Percentiles rank a stretch among this genome's conserved stretches.
These are phyloP conservation scores for Hanleya hanleyi DNA, from an alignment of 2,888 invertebrate species.

Conservation along the genomic window DNA sequence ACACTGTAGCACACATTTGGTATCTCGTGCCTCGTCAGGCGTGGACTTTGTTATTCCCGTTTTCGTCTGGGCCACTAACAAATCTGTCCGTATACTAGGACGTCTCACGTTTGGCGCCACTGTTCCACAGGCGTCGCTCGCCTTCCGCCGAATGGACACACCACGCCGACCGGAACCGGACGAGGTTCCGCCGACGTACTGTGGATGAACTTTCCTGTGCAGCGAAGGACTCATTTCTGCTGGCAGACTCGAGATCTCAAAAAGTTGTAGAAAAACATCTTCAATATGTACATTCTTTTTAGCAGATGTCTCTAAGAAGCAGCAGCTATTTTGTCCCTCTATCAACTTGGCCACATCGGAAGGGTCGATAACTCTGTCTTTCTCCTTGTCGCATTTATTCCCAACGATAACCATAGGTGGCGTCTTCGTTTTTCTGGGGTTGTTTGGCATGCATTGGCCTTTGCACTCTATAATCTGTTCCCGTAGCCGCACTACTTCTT, in stretches of 20 bases:
- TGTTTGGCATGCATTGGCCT: slow-evolving; percentile 73
- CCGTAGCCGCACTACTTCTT: slow-evolving; percentile 65
- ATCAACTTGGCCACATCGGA: slow-evolving; percentile 87
- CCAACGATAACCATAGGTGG: slow-evolving; percentile 92
- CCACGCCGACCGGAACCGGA: slow-evolving; percentile 66
- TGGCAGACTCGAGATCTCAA: slow-evolving; percentile 87
- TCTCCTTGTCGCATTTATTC: slow-evolving; percentile 89
- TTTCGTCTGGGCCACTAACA: slow-evolving; percentile 87
- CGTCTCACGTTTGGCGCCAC: slow-evolving; percentile 90
- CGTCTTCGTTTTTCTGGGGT: slow-evolving; percentile 67
- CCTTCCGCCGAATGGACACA: slow-evolving; percentile 85
- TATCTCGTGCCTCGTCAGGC: slow-evolving; percentile 34
- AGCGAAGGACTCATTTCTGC: slow-evolving; percentile 89
- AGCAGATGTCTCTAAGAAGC: slow-evolving; percentile 88
- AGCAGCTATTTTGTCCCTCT: slow-evolving; percentile 84
- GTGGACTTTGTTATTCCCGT: slow-evolving; percentile 41
- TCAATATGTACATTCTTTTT: slow-evolving; percentile 87
- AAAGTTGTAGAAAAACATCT: slow-evolving; percentile 88
- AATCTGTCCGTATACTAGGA: slow-evolving; percentile 90
- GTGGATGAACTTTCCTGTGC: slow-evolving; percentile 83
- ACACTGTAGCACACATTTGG: slow-evolving; percentile 52
- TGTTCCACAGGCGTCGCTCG: slow-evolving; percentile 91
- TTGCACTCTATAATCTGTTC: slow-evolving; percentile 70
- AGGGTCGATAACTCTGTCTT: slow-evolving; percentile 81
- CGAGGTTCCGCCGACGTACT: slow-evolving; percentile 50